phyloP scores from a whole-genome alignment of 92 coral and sea anemone genomes.

The Galaxea fascicularis region DNA sequence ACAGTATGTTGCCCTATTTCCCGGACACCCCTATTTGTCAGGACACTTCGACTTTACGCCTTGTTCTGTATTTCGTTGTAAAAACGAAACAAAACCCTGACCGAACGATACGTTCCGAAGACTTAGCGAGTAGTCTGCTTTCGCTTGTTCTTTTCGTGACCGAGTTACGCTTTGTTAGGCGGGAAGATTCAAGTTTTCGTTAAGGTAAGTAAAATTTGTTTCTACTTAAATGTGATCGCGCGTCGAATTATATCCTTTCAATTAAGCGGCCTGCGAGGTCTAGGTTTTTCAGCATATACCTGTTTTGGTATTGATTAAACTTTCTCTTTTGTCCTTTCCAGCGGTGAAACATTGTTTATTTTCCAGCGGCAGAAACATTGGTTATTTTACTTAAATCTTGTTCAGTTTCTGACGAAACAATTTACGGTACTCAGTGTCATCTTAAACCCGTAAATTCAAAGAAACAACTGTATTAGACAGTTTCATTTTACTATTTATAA shows the following conservation, averaged over 20 bases:
- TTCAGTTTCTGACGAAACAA: background rate
- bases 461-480: conserved; percentile 12
- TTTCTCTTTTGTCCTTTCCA: background rate
- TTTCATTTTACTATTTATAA: background rate
- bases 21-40: conserved; percentile 11
- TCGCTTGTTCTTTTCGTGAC: conserved; percentile 19
- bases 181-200: conserved; percentile 17
- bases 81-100: conserved; percentile 5
- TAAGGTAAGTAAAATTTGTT: conserved; percentile 17
- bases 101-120: conserved; percentile 15
- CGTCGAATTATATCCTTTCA: conserved; percentile 2
- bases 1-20: conserved; percentile 5
- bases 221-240: conserved; percentile 15
- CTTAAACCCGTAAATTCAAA: background rate
- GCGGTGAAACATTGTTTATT: background rate
- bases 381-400: background rate
- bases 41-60: conserved; percentile 25
- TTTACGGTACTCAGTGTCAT: background rate
- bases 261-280: conserved; percentile 7
- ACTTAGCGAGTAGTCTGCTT: conserved; percentile 22
- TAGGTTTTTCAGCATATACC: conserved; percentile 3
- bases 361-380: background rate
- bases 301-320: background rate
- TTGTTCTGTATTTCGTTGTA: conserved; percentile 22
- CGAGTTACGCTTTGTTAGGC: conserved; percentile 5